phyloP scores from a whole-genome alignment of 2,888 invertebrate species.

The Asteroscopus sphinx region DNA sequence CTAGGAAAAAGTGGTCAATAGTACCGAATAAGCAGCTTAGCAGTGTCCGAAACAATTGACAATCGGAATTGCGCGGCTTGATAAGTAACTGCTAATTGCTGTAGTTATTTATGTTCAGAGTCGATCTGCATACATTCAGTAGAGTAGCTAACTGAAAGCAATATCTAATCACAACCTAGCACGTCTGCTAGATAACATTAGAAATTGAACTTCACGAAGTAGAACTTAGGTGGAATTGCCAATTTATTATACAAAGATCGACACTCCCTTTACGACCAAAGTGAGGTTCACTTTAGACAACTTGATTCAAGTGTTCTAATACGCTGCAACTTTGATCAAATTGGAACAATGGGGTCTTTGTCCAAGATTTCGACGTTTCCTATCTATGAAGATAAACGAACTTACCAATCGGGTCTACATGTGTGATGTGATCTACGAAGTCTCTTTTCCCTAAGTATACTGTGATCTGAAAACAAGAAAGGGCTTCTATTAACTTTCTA shows the following conservation, averaged over 20 bases:
- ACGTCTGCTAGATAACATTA: conserved; percentile 23
- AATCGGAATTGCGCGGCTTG: background rate
- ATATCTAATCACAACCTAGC: conserved; percentile 17
- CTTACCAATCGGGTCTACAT: conserved; percentile 97
- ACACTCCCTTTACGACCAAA: conserved; percentile 45
- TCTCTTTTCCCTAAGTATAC: conserved; percentile 97
- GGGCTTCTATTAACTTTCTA: conserved; percentile 7
- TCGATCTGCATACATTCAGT: background rate
- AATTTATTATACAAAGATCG: conserved; percentile 49
- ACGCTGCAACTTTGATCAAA: conserved; percentile 40
- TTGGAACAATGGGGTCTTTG: conserved; percentile 23
- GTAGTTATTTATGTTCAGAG: background rate
- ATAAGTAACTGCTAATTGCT: background rate
- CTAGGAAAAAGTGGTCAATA: no score
- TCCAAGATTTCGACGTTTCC: background rate
- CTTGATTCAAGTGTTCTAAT: conserved; percentile 38
- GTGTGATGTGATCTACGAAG: conserved; percentile 97
- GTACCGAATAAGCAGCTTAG: no score
- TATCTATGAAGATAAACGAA: conserved; percentile 2
- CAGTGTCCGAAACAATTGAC: background rate
- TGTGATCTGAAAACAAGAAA: conserved; percentile 91
- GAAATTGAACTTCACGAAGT: conserved; percentile 21
- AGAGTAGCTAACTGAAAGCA: conserved; percentile 3
- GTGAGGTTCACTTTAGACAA: conserved; percentile 28
- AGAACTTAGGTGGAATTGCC: conserved; percentile 26